These are phyloP conservation scores for Anoncus sp. DNA, from an alignment of 2,888 invertebrate genomes.

Conservation along the genomic window DNA sequence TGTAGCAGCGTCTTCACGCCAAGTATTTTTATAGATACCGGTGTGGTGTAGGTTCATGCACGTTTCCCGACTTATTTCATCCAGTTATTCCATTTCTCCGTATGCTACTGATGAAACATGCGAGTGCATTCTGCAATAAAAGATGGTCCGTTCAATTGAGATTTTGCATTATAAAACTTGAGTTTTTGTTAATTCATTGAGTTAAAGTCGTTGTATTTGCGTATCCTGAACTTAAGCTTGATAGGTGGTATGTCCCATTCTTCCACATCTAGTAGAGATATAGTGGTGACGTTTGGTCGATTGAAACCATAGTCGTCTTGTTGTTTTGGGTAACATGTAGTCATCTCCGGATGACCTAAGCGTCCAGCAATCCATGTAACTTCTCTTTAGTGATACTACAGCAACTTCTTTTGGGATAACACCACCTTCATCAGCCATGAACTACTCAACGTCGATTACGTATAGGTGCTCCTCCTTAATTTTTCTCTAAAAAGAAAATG, in stretches of 20 bases:
- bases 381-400: neutral
- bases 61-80: constrained; percentile 10
- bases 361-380: constrained; percentile 25
- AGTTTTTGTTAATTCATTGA: constrained; percentile 32
- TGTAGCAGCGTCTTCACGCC: no score
- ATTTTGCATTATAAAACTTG: constrained; percentile 55
- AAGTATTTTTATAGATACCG: neutral
- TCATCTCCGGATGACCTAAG: constrained; percentile 5
- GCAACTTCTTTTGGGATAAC: no score
- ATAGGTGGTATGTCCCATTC: constrained; percentile 49
- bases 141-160: constrained; percentile 38
- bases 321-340: neutral
- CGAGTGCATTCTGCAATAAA: constrained; percentile 58
- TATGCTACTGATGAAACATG: constrained; percentile 47
- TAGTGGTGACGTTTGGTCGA: constrained; percentile 46
- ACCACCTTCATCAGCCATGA: no score
- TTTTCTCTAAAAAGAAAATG: no score
- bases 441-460: no score
- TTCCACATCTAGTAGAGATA: constrained; percentile 53
- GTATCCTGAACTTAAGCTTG: neutral
- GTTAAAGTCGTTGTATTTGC: constrained; percentile 43
- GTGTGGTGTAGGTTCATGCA: constrained; percentile 30
- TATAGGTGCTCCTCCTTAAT: no score
- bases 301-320: constrained; percentile 50
- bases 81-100: constrained; percentile 47